A percentile compares a stretch with the other conserved stretches of the same genome.
Evolutionary conservation across 2,888 invertebrate genomes (phyloP).

Genomic region (Thymelicus sylvestris): DNA sequence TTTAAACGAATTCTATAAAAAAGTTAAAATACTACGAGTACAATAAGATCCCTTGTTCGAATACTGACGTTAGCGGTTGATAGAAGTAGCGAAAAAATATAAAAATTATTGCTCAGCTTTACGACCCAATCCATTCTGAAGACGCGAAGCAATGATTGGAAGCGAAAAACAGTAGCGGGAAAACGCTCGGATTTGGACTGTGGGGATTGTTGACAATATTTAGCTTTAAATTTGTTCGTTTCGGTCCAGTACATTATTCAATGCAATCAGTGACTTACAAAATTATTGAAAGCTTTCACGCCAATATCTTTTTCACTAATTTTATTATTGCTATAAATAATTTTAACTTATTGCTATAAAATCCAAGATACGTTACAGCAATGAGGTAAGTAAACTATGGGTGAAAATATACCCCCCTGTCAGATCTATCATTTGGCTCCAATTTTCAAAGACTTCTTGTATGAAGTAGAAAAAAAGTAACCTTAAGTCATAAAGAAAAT

Average conservation of each 20-base stretch:
- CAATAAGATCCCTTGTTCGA: neutral
- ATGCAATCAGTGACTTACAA: neutral
- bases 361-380: neutral
- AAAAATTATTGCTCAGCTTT: conserved; percentile 25
- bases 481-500: conserved; percentile 9
- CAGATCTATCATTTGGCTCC: neutral
- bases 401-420: neutral
- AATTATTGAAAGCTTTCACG: too few relatives aligned
- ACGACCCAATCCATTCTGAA: conserved; percentile 27
- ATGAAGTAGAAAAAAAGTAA: neutral
- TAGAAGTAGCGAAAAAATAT: neutral
- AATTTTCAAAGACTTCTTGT: too few relatives aligned
- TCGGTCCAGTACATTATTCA: neutral
- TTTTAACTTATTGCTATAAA: too few relatives aligned
- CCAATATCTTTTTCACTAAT: too few relatives aligned
- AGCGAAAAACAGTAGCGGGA: conserved; percentile 19
- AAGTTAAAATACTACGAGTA: neutral
- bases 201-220: conserved; percentile 14
- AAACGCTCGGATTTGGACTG: conserved; percentile 2
- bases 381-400: neutral
- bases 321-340: too few relatives aligned
- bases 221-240: neutral
- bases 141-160: conserved; percentile 18
- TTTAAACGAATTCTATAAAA: neutral
- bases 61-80: neutral